Base-by-base conservation (phyloP, 2,888 invertebrate species). In the Oxytorus armatus region DNA sequence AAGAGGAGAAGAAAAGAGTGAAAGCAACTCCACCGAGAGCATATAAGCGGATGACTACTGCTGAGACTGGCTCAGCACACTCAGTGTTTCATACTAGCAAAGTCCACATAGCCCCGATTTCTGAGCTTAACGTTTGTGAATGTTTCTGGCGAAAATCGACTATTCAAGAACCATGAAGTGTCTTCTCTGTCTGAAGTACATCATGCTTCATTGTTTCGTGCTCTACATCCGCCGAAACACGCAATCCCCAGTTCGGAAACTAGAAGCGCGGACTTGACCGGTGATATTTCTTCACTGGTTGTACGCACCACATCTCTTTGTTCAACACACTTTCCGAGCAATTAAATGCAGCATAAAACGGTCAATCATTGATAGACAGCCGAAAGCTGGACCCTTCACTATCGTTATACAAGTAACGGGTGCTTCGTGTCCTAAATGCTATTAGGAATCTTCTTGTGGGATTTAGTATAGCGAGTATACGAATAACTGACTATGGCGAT, bases 401-500 rank as follows among this genome's bases (percentile, higher is more conserved):
- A 10, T 29, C 11, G 18, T 16, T n/a, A n/a, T 8, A 25, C 36
- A 18, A 55, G 25, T 55, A 53, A 33, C 44, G 16, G 33, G 33
- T 36, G 74, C 5, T 51, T 14, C 14, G 39, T n/a, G n/a, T 23
- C 25, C 33, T 10, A 29, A 42, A 51, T 2, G 10, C 16, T n/a
- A 10, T 63, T 25, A 23, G 59, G 14, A n/a, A 59, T 16, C 4
- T 23, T 29, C 1, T 44, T 29, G 10, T 3, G 29, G n/a, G n/a
- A n/a, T 25, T 51, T 33, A 29, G 16, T 47, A 23, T 18, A 65
- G 5, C 36, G 36, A 11, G 25, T 18, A 63, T 51, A 33, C 16
- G 61, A 63, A 73, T 42, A 42, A 10, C 63, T 63, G 73, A 18
- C n/a, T n/a, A n/a, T 7, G 4, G 16, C 23, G 61, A 16, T 16